Evolutionary conservation across 2,888 invertebrate species (phyloP).

Genomic region (Dasypogon diadema): DNA sequence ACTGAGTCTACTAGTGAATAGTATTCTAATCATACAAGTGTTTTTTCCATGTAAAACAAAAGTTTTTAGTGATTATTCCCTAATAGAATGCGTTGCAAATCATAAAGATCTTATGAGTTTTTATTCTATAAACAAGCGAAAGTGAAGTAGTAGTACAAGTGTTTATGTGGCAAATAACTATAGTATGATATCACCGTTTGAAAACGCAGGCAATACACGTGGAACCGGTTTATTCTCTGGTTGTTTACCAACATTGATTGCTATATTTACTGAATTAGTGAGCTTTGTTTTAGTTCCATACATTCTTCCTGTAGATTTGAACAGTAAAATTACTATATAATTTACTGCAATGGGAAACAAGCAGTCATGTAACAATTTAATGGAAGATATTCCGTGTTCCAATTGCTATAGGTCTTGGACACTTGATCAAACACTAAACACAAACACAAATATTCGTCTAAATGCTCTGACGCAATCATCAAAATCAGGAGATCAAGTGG

Average conservation of each 20-base stretch:
- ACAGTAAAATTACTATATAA: conserved; percentile 2
- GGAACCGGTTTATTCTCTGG: not conserved
- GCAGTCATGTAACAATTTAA: conserved; percentile 3
- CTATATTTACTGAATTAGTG: too few relatives aligned
- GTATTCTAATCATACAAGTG: not conserved
- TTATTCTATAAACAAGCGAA: not conserved
- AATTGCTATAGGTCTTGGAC: conserved; percentile 1
- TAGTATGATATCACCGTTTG: not conserved
- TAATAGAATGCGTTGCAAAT: too few relatives aligned
- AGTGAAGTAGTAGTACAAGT: conserved; percentile 8
- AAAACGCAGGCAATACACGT: not conserved
- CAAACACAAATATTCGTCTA: conserved; percentile 9
- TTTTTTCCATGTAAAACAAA: too few relatives aligned
- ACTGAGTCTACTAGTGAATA: not conserved
- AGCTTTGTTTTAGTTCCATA: too few relatives aligned
- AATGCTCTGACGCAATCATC: not conserved
- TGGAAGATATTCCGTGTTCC: conserved; percentile 10
- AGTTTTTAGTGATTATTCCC: too few relatives aligned
- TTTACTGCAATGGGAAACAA: conserved; percentile 24
- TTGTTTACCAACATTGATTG: not conserved
- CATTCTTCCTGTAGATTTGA: too few relatives aligned
- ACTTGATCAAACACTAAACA: not conserved
- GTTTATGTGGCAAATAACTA: not conserved
- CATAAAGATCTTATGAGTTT: too few relatives aligned
- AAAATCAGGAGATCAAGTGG: not conserved